Evolutionary conservation across 2,797 vertebrate species (phyloP), one percentile per base, ranked within the genome.

Genomic region (Enteromius argenteus): DNA sequence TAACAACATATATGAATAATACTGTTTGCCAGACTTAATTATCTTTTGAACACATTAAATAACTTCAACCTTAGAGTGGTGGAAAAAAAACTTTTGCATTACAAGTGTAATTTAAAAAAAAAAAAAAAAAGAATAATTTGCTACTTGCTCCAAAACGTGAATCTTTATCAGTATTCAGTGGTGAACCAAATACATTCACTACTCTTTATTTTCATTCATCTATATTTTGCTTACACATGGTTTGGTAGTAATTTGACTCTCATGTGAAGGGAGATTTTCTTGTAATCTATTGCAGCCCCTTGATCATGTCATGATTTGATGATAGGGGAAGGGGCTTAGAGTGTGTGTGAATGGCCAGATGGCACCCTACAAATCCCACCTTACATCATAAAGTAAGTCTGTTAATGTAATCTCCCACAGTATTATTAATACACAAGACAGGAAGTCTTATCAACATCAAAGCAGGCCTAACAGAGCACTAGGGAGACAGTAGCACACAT

Each of bases 341-440:
- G 64, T 82, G 86, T 83, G 81, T 81, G 72, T 87, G 85, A 85
- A 86, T 85, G 84, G 79, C 86, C 92, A 92, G 91, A 92, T 92
- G 92, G 90, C 72, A 60, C 62, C 72, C 15, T 73, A 17, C 88
- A 89, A 90, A 91, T 88, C 90, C 86, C 58, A 86, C 79, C 84
- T 88, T 89, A 83, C 89, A 87, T 89, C 83, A 89, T 87, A 75
- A 88, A 86, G 87, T 89, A 89, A 89, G 88, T 88, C 85, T 87
- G 84, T 89, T 89, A 87, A 87, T 77, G 69, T 86, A 87, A 87
- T 81, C 85, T 76, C 66, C 51, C 68, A 66, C 66, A 81, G 73
- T 62, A 87, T 73, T 67, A 85, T 86, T 89, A 86, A 86, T 77
- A 76, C 58, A 85, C 76, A 89, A 88, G 84, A 73, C 49, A 66